Evolutionary conservation across 2,888 invertebrate genomes (phyloP).

Genomic region (Liopterus haemorrhoidalis): DNA sequence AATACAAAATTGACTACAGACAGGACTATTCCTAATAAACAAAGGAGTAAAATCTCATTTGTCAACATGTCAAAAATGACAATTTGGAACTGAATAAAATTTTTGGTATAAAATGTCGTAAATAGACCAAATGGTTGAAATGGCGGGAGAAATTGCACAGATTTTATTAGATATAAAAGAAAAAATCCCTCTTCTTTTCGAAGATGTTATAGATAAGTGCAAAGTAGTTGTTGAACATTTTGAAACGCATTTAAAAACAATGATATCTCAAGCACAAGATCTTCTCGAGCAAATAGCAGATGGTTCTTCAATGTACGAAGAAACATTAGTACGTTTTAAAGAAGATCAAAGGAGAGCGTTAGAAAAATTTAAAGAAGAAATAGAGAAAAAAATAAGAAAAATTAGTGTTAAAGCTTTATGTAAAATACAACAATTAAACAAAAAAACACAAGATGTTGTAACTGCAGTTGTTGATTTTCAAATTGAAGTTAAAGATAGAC

Average conservation of each 20-base stretch:
- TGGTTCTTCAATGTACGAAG: conserved; percentile 2
- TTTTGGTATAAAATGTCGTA: no score
- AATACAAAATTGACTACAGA: no score
- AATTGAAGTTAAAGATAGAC: conserved; percentile 6
- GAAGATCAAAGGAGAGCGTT: neutral
- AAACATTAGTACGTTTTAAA: conserved; percentile 5
- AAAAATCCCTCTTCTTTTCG: no score
- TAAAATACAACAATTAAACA: conserved; percentile 2
- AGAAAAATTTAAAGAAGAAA: conserved; percentile 5
- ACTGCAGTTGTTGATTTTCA: conserved; percentile 10
- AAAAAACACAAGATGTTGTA: conserved; percentile 2
- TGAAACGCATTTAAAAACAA: conserved; percentile 8
- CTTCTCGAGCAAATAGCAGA: neutral
- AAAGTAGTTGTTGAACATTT: conserved; percentile 1
- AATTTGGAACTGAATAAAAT: no score
- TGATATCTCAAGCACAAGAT: conserved; percentile 3
- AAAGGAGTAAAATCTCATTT: no score
- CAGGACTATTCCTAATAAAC: no score
- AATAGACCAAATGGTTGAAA: no score
- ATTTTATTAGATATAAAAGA: no score
- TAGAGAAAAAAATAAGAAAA: neutral
- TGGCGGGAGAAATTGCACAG: no score
- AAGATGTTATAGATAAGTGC: neutral
- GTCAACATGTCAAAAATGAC: no score
- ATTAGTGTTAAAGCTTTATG: neutral